Base-by-base conservation (phyloP, 2,888 invertebrate genomes). In the Proisotoma minuta region DNA sequence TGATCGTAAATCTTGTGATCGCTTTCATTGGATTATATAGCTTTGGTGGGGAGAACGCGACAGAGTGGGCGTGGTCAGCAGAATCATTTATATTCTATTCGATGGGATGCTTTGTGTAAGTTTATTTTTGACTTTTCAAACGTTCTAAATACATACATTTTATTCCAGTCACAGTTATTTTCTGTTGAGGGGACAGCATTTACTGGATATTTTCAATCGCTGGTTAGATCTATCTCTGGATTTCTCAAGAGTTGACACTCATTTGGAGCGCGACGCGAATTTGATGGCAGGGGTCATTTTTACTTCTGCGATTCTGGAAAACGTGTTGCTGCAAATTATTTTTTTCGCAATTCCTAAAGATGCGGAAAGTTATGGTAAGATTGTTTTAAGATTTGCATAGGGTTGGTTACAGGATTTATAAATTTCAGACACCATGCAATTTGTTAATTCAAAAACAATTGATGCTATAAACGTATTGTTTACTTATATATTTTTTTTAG, bases 221-320 rank as follows among this genome's bases (percentile, higher is more conserved):
- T 72, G 72, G 72, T 56, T 51, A 47, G 54, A 63, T 2, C 24
- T 66, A 15, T 20, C 22, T 1, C 15, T 70, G 2, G 43, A 26
- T 18, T 72, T 57, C 59, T 47, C 53, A 3, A 62, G 61, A 28
- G 62, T 62, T 15, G 72, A 72, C 50, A 5, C 5, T 1, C 51
- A 53, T 4, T 26, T 72, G 23, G 63, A 54, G 4, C 65, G 63
- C 10, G 68, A 66, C 49, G 63, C 68, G 10, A 63, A 69, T 34
- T 47, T 62, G 15, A 62, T 66, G 20, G 62, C 64, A 2, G 60
- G 57, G 2, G 26, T 49, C 12, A 58, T 69, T 24, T 63, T 57
- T 28, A 61, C 68, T 5, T 68, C 68, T 1, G 65, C 65, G n/a
- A 63, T 68, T 12, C 28, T 63, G 15, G 69, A 69, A 54, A 66